Percentiles rank a stretch among this genome's conserved stretches.
These are phyloP conservation scores for Sipunculus nudus DNA, from an alignment of 2,888 invertebrate species.

Conservation along the genomic window DNA sequence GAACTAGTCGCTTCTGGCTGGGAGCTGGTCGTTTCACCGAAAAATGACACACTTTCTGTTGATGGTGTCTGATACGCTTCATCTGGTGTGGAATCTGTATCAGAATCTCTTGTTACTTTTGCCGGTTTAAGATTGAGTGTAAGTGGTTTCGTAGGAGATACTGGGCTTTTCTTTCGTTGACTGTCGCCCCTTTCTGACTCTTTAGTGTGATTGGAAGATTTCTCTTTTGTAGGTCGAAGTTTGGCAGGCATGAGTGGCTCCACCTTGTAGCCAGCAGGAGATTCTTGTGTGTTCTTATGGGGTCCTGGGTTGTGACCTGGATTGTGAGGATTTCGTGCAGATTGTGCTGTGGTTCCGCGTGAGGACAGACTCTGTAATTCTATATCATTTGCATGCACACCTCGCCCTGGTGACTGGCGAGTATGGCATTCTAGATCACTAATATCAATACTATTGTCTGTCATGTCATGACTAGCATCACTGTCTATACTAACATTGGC, in stretches of 20 bases:
- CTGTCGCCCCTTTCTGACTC: conserved; percentile 75
- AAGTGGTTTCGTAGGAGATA: conserved; percentile 11
- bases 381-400: neutral
- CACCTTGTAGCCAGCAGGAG: conserved; percentile 27
- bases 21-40: conserved; percentile 5
- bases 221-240: conserved; percentile 74
- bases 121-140: too few relatives aligned
- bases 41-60: conserved; percentile 29
- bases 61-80: conserved; percentile 42
- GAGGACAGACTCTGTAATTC: conserved; percentile 16
- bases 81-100: conserved; percentile 29
- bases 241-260: conserved; percentile 73
- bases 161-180: conserved; percentile 2
- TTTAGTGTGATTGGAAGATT: conserved; percentile 74
- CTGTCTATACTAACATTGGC: conserved; percentile 59
- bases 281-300: neutral
- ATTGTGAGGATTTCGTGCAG: neutral
- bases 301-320: neutral
- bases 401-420: neutral
- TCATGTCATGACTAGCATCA: conserved; percentile 40
- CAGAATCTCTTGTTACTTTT: too few relatives aligned
- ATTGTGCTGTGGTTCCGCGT: neutral
- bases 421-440: conserved; percentile 11
- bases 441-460: conserved; percentile 24
- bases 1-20: neutral